Percentiles rank a stretch among this genome's conserved stretches.
phyloP scores from a whole-genome alignment of 2,888 invertebrate genomes.

The Troglohyphantes excavatus region DNA sequence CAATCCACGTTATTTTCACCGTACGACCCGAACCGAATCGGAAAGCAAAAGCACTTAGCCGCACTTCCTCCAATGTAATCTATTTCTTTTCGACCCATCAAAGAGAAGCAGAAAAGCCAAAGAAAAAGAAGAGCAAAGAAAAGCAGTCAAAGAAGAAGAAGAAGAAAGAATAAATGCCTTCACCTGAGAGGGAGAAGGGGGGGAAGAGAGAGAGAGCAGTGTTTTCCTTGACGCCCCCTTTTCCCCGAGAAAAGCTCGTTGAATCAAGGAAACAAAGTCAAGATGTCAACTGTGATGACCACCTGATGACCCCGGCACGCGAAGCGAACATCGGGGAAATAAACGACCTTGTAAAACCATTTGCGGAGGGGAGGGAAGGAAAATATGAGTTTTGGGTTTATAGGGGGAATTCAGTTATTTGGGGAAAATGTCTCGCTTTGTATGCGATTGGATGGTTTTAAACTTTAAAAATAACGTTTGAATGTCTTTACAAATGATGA shows the following conservation, averaged over 20 bases:
- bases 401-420: neutral
- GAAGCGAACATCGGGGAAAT: conserved; percentile 17
- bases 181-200: conserved; percentile 21
- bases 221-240: conserved; percentile 48
- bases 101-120: conserved; percentile 6
- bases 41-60: conserved; percentile 52
- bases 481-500: neutral
- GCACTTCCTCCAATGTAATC: conserved; percentile 13
- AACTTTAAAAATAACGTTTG: neutral
- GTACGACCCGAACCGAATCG: conserved; percentile 17
- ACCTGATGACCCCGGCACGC: conserved; percentile 46
- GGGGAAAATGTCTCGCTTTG: neutral
- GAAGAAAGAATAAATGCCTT: conserved; percentile 29
- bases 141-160: neutral
- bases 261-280: conserved; percentile 28
- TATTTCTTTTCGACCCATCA: conserved; percentile 24
- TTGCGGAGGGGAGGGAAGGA: conserved; percentile 1
- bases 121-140: neutral
- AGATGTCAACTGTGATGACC: conserved; percentile 56
- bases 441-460: neutral
- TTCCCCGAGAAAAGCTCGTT: neutral
- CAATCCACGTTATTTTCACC: conserved; percentile 12
- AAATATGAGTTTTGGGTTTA: neutral
- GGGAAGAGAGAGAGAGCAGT: neutral
- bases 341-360: conserved; percentile 12